Evolutionary conservation across 2,113 vertebrate species (phyloP).

Genomic region (Eudyptes chrysolophus): DNA sequence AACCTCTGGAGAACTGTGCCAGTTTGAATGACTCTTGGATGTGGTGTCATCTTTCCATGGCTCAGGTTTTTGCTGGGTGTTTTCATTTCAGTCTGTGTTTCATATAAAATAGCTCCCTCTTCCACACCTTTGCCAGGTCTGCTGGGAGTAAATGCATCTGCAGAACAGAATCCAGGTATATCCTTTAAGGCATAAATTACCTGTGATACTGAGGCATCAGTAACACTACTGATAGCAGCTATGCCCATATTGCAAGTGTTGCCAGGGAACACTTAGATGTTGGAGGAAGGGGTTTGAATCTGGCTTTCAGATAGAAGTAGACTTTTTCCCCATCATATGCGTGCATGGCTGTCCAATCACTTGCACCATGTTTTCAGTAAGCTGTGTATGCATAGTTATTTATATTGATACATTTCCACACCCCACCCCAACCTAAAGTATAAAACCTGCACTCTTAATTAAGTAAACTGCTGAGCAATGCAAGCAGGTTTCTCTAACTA

Average conservation of each 20-base stretch:
- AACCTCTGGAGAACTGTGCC: conserved; percentile 56
- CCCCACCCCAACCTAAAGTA: neutral
- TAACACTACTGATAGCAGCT: neutral
- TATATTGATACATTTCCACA: neutral
- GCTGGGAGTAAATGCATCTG: conserved; percentile 27
- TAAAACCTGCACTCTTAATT: neutral
- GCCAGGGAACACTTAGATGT: neutral
- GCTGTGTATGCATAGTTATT: neutral
- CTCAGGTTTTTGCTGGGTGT: conserved; percentile 61
- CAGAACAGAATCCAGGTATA: neutral
- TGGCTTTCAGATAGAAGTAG: neutral
- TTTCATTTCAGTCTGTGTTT: conserved; percentile 56
- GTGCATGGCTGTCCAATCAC: neutral
- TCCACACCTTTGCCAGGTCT: conserved; percentile 32
- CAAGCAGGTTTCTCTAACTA: neutral
- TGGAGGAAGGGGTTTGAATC: conserved; percentile 18
- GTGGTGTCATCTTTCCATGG: conserved; percentile 64
- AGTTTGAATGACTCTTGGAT: conserved; percentile 64
- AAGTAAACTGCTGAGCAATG: neutral
- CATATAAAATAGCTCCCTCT: conserved; percentile 17
- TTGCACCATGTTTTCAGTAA: neutral
- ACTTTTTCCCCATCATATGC: neutral
- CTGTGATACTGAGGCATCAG: neutral
- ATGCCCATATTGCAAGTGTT: neutral
- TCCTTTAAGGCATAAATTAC: neutral